Base-by-base conservation (phyloP, 2,113 vertebrate genomes). In the Aepyceros melampus region DNA sequence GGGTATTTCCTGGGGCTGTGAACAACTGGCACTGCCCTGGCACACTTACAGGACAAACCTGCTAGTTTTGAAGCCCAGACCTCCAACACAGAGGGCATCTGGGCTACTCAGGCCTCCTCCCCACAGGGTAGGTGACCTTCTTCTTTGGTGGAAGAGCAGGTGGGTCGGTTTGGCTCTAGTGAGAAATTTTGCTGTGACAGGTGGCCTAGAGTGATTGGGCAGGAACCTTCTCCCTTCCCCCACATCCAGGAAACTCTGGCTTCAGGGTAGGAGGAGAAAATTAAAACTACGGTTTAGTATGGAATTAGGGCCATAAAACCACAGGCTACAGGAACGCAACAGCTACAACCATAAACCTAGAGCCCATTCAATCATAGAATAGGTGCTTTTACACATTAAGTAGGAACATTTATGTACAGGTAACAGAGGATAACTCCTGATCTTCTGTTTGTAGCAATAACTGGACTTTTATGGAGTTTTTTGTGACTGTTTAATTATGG, bases 121-220 rank as follows among this genome's bases (percentile, higher is more conserved):
- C 97, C 92, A 81, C 71, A 33, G 98, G 97, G 97, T 87, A 98
- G 96, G 98, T 98, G 98, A 98, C 98, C 97, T 98, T 98, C 93
- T 71, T 95, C 94, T 93, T 53, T 94, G 95, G 94, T 79, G 47
- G 87, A 97, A 83, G 89, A 98, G 93, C 97, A 98, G 98, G 98
- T 98, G 97, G 95, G 88, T 58, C 55, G 60, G 33, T 86, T 98
- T 97, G 98, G 97, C 97, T 96, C 78, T 87, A 88, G 78, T 9
- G 53, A 91, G 58, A 84, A 47, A 81, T 92, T 94, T 96, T 96
- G 29, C 94, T 93, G 93, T 98, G 98, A 98, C 98, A 98, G 97
- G 98, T 98, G 97, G 97, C 91, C 71, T 93, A 33, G 86, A 97
- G 94, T 27, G 16, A 94, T 96, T 97, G 97, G 93, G 76, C 62